These are phyloP conservation scores for Trichechus manatus DNA, from an alignment of 2,113 vertebrate species.

Conservation along the genomic window DNA sequence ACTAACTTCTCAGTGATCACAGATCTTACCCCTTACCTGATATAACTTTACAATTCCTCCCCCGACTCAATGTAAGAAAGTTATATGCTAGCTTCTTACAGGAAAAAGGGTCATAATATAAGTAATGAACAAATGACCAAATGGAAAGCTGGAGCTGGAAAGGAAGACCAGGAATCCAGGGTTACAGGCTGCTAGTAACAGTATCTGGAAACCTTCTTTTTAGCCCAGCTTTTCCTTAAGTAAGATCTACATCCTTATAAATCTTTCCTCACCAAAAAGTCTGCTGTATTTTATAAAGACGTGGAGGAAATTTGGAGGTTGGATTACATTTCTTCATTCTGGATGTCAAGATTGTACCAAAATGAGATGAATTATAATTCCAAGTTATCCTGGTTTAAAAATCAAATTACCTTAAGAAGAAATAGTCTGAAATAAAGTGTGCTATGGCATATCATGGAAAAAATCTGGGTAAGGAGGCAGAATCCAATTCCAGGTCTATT, in stretches of 20 bases:
- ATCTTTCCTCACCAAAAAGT: slow-evolving; percentile 46
- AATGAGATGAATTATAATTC: slow-evolving; percentile 70
- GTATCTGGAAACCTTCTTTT: not conserved
- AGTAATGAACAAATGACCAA: not conserved
- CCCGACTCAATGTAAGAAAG: not conserved
- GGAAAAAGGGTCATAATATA: not conserved
- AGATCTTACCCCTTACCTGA: not conserved
- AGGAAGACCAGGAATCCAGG: not conserved
- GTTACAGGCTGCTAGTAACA: fast-evolving
- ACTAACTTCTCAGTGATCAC: not conserved
- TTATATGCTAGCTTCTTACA: not conserved
- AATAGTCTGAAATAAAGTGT: not conserved
- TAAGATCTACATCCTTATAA: not conserved
- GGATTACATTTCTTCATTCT: slow-evolving; percentile 72
- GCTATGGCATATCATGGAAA: not conserved
- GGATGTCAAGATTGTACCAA: slow-evolving; percentile 71
- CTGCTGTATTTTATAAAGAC: slow-evolving; percentile 71
- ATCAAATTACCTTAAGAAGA: slow-evolving; percentile 70
- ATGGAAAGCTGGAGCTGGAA: not conserved
- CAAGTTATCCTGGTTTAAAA: slow-evolving; percentile 37
- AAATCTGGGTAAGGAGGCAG: not conserved
- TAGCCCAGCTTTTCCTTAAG: slow-evolving; percentile 31
- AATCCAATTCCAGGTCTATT: not conserved
- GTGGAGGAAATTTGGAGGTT: slow-evolving; percentile 63
- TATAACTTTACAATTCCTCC: not conserved